These are phyloP conservation scores for Apoderus coryli DNA, from an alignment of 2,888 invertebrate genomes.

Conservation along the genomic window DNA sequence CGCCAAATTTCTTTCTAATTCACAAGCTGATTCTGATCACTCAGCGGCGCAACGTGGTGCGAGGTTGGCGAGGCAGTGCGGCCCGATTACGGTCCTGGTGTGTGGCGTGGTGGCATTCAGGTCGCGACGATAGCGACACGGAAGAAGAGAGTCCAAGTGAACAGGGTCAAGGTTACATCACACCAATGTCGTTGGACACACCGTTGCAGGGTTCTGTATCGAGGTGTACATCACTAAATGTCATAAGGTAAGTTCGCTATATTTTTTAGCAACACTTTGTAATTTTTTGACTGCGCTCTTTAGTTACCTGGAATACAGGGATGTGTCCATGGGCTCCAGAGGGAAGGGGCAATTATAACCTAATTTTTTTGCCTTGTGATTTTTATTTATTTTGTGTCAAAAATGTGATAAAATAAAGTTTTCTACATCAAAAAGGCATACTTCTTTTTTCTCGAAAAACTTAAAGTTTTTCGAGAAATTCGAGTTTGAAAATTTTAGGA, in stretches of 20 bases:
- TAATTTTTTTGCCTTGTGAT: too few relatives aligned
- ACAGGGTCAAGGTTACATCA: conserved; percentile 52
- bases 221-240: conserved; percentile 72
- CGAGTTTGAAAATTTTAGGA: too few relatives aligned
- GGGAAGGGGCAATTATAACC: too few relatives aligned
- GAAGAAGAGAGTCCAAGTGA: conserved; percentile 69
- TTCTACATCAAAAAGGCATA: too few relatives aligned
- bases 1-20: too few relatives aligned
- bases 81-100: conserved; percentile 56
- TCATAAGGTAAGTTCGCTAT: conserved; percentile 40
- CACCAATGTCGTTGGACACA: conserved; percentile 73
- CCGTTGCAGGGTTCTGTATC: conserved; percentile 77
- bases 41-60: too few relatives aligned
- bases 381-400: too few relatives aligned
- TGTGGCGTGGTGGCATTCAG: conserved; percentile 84
- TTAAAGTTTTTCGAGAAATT: too few relatives aligned
- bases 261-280: conserved; percentile 1
- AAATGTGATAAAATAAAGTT: too few relatives aligned
- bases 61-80: conserved; percentile 16
- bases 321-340: neutral
- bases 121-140: conserved; percentile 66
- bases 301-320: neutral
- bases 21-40: too few relatives aligned
- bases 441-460: too few relatives aligned
- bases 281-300: conserved; percentile 5